Base-by-base conservation (phyloP, 2,113 vertebrate species). In the Corythornis cristatus region DNA sequence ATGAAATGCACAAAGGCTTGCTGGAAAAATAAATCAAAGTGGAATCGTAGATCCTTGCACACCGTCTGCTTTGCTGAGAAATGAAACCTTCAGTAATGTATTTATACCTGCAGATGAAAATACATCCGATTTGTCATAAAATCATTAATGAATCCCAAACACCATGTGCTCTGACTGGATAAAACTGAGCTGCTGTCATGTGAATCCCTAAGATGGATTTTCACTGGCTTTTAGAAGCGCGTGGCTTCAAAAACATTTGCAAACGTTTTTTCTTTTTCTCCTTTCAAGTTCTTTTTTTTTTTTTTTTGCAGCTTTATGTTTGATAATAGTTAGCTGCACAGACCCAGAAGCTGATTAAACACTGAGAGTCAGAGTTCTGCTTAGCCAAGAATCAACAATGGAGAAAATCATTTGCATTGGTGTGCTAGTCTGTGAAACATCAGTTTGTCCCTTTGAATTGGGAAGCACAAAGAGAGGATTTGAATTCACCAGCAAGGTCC, bases 71-170 rank as follows among this genome's bases (percentile, higher is more conserved):
- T 64, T 57, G 54, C 50, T 86, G 77, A 92, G 35, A 89, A 89
- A 91, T 74, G 7, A 85, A 80, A 76, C 60, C 54, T 58, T 76
- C 58, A 76, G 54, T 76, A 67, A 37, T 1, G 3, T 57, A 29
- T 87, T 85, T 79, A 73, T 80, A 89, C 60, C 58, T 88, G 74
- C 43, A 82, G 62, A 83, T 62, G 66, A 79, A 94, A 81, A 91
- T 79, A 74, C 13, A 91, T 74, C 82, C 8, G 1, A 67, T 85
- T 91, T 92, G 54, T 89, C 81, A 73, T 48, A 82, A 95, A 95
- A 90, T 92, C 86, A 43, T 93, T 81, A 88, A 62, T 54, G 74
- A 87, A 79, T 85, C 43, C 13, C 56, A 68, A 81, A 58, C 51
- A 54, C 46, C 12, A 0, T 40, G 51, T 92, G 72, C 25, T 93